Percentiles rank a stretch among this genome's conserved stretches.
phyloP scores from a whole-genome alignment of 2,797 vertebrate genomes.

The Pteronotus mesoamericanus region DNA sequence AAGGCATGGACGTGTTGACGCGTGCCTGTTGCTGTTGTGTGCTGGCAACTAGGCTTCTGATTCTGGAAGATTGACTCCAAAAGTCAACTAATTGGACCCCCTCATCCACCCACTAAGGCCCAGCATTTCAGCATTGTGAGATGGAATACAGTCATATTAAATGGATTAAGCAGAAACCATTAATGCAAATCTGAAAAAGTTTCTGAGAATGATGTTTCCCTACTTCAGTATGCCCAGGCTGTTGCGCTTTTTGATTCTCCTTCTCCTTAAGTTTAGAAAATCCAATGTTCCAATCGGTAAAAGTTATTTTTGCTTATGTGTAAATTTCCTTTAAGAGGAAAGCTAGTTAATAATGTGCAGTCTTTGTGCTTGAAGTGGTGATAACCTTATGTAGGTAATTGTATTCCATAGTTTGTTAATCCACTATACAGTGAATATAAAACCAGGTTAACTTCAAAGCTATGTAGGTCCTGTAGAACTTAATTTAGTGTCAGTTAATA shows the following conservation, averaged over 20 bases:
- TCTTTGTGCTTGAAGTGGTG: slow-evolving; percentile 10
- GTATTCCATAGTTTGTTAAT: slow-evolving; percentile 39
- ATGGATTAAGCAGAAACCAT: neutral
- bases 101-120: neutral
- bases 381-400: slow-evolving; percentile 16
- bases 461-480: neutral
- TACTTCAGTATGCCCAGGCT: neutral
- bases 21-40: neutral
- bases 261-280: neutral
- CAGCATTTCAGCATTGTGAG: neutral
- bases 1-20: neutral
- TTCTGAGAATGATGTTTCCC: neutral
- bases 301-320: neutral
- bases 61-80: neutral
- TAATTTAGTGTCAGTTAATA: neutral
- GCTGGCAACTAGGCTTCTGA: neutral
- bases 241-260: neutral
- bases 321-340: slow-evolving; percentile 48
- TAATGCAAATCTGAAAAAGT: neutral
- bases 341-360: neutral
- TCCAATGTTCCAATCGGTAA: neutral
- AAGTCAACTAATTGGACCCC: neutral
- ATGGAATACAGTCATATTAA: neutral
- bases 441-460: slow-evolving; percentile 16
- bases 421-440: neutral